Base-by-base conservation (phyloP, 2,888 invertebrate species). In the Drosophila borealis region DNA sequence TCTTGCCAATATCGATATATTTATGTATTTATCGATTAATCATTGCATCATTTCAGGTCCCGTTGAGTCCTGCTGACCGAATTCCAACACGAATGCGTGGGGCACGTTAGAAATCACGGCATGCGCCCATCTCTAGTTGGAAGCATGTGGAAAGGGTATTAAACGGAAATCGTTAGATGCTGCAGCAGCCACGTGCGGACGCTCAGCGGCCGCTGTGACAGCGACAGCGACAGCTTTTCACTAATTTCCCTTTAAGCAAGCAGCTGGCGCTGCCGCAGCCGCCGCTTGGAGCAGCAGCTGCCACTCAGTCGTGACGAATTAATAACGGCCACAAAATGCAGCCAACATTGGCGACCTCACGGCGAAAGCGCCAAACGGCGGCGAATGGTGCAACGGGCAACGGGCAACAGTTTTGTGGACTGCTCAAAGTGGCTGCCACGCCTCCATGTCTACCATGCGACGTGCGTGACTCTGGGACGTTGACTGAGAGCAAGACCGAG, bases 251-350 rank as follows among this genome's bases (percentile, higher is more conserved):
- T 87, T 84, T 50, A 59, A 70, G 74, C 80, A 80, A 75, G 57
- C 75, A 79, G 75, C 79, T 66, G 77, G 72, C 56, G 62, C 48
- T 8, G 49, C 21, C 14, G 21, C 8, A 0, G 17, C 45, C 54
- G 56, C 55, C 49, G 62, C 59, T 70, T 42, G 56, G 37, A 46
- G 59, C 57, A 63, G 55, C 70, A 66, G 74, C 65, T 69, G 61
- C 70, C 89, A 89, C 63, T 89, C 81, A 87, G 60, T 89, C 89
- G 89, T 89, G 87, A 85, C 84, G 84, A 89, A 89, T 81, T 87
- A 80, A 84, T 83, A 84, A 86, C 79, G 80, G 77, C 60, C 46
- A 63, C 70, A 42, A 69, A 74, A 65, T 48, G 62, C 57, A 55
- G 54, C 46, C 66, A 61, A 25, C 46, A 34, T 45, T 39, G 46